Evolutionary conservation across 2,113 vertebrate genomes (phyloP).

Genomic region (Dicentrarchus labrax): DNA sequence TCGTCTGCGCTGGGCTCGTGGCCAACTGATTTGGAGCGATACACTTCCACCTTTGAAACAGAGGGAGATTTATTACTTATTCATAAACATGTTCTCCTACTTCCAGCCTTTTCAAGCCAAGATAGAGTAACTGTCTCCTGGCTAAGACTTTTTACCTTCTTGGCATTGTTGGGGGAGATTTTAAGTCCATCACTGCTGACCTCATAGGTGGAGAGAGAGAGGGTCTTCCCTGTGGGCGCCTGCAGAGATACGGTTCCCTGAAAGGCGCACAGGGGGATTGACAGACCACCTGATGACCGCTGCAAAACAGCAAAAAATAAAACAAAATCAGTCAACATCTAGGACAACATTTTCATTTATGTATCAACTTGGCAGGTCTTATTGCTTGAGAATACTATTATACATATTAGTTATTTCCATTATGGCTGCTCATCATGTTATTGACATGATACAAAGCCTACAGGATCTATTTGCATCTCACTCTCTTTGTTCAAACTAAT

Average conservation of each 20-base stretch:
- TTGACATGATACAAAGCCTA: not conserved
- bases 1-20: constrained; percentile 92
- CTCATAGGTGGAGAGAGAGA: constrained; percentile 97
- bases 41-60: constrained; percentile 90
- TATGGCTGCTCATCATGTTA: not conserved
- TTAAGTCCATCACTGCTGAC: constrained; percentile 95
- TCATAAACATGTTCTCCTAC: not conserved
- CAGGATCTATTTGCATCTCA: not conserved
- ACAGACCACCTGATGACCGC: constrained; percentile 88
- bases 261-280: constrained; percentile 94
- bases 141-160: constrained; percentile 80
- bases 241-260: constrained; percentile 97
- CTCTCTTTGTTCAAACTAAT: constrained; percentile 27
- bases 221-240: constrained; percentile 93
- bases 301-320: constrained; percentile 71
- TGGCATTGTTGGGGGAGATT: constrained; percentile 87
- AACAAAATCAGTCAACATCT: not conserved
- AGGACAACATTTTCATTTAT: not conserved
- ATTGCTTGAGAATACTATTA: not conserved
- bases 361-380: not conserved
- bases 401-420: not conserved
- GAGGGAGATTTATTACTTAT: not conserved
- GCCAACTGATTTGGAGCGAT: constrained; percentile 96
- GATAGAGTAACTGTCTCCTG: not conserved
- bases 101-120: not conserved